Evolutionary conservation across 1,140 invertebrate species (phyloP).

Genomic region (Glossosoma conforme): DNA sequence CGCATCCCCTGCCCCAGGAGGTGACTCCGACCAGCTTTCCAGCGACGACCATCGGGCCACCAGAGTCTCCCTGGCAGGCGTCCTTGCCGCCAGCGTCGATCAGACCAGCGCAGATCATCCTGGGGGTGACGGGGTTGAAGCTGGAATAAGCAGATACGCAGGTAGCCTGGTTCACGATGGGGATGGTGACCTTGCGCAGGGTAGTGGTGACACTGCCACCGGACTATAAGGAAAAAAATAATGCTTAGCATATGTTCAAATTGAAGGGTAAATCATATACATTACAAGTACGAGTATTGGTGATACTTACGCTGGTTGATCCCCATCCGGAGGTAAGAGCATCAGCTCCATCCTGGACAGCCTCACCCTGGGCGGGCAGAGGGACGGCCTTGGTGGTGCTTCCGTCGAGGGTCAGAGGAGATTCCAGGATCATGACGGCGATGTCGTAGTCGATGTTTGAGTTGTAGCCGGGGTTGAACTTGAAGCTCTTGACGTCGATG

Average conservation of each 20-base stretch:
- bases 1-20: constrained; percentile 47
- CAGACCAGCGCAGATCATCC: constrained; percentile 52
- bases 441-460: constrained; percentile 16
- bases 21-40: constrained; percentile 42
- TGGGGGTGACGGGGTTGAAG: constrained; percentile 33
- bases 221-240: constrained; percentile 14
- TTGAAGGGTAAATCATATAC: neutral
- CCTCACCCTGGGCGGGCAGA: constrained; percentile 23
- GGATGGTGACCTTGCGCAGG: constrained; percentile 39
- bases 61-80: constrained; percentile 36
- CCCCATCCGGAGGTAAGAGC: constrained; percentile 43
- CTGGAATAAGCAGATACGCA: constrained; percentile 34
- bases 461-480: constrained; percentile 11
- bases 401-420: constrained; percentile 10
- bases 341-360: constrained; percentile 27
- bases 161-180: constrained; percentile 30
- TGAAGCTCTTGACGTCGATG: constrained; percentile 4
- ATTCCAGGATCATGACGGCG: constrained; percentile 10
- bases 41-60: constrained; percentile 35
- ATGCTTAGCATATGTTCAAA: neutral
- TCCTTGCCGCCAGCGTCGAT: constrained; percentile 31
- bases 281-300: neutral
- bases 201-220: constrained; percentile 28
- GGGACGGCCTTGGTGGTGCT: constrained; percentile 4
- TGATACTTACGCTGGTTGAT: constrained; percentile 18